A percentile compares a stretch with the other conserved stretches of the same genome.
Evolutionary conservation across 1,140 invertebrate genomes (phyloP).

Genomic region (Drosophila arawakana): DNA sequence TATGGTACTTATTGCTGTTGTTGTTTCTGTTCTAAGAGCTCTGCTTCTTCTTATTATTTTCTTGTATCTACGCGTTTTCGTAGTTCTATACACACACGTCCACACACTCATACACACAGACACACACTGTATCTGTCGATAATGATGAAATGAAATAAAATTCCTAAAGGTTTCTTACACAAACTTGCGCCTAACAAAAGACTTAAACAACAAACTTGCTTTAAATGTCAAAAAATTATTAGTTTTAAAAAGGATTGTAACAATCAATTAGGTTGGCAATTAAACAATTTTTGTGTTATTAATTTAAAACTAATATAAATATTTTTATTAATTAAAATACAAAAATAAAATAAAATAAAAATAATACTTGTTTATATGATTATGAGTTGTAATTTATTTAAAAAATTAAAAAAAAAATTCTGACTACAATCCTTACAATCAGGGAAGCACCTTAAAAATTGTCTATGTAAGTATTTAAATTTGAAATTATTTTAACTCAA

Average conservation of each 20-base stretch:
- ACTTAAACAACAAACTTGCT: conserved; percentile 40
- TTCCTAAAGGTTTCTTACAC: conserved; percentile 56
- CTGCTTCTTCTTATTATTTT: conserved; percentile 52
- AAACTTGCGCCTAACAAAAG: conserved; percentile 16
- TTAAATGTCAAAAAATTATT: not conserved
- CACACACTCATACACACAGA: conserved; percentile 20
- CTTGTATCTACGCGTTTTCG: conserved; percentile 57
- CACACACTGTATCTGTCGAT: conserved; percentile 23
- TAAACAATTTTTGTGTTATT: not conserved
- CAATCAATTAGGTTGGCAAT: not conserved
- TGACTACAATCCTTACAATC: too few relatives aligned
- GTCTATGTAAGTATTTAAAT: too few relatives aligned
- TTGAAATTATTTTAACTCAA: too few relatives aligned
- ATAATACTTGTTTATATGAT: too few relatives aligned
- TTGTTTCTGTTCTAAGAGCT: conserved; percentile 33
- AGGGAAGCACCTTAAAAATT: too few relatives aligned
- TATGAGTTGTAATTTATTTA: too few relatives aligned
- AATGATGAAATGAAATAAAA: conserved; percentile 63
- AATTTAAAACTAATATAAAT: not conserved
- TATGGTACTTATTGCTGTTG: conserved; percentile 68
- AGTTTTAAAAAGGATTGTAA: not conserved
- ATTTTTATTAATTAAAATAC: not conserved
- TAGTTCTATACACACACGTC: conserved; percentile 34
- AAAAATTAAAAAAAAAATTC: too few relatives aligned
- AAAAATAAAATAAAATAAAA: not conserved